These are phyloP conservation scores for Contarinia nasturtii DNA, from an alignment of 1,140 invertebrate genomes.

Conservation along the genomic window DNA sequence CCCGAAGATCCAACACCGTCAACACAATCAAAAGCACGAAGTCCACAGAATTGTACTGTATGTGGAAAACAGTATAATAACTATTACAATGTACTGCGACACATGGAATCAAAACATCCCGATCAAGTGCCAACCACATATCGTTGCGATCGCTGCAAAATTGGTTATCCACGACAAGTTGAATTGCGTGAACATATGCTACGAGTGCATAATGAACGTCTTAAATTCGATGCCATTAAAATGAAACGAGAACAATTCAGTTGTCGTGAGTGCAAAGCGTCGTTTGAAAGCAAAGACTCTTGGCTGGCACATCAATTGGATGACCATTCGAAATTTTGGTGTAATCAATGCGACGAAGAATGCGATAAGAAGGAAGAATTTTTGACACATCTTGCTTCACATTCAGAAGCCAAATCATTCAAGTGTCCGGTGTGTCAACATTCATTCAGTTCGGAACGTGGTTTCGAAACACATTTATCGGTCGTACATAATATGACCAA, in stretches of 20 bases:
- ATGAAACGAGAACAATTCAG: slow-evolving; percentile 9
- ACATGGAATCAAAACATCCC: slow-evolving; percentile 24
- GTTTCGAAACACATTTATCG: background rate
- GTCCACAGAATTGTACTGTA: slow-evolving; percentile 22
- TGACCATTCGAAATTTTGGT: background rate
- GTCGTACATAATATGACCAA: slow-evolving; percentile 1
- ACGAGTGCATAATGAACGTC: slow-evolving; percentile 11
- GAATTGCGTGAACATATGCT: slow-evolving; percentile 22
- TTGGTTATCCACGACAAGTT: slow-evolving; percentile 19
- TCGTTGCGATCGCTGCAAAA: slow-evolving; percentile 18
- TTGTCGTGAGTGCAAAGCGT: slow-evolving; percentile 17
- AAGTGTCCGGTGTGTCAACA: slow-evolving; percentile 1
- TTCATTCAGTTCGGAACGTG: background rate
- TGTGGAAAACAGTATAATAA: slow-evolving; percentile 23
- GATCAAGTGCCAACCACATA: slow-evolving; percentile 22
- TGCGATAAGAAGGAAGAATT: background rate
- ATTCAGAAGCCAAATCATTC: background rate
- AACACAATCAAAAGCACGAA: slow-evolving; percentile 9
- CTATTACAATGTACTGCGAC: slow-evolving; percentile 22
- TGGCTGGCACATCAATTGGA: slow-evolving; percentile 9
- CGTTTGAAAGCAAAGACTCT: slow-evolving; percentile 19
- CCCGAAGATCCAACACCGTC: background rate
- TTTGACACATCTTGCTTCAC: slow-evolving; percentile 2
- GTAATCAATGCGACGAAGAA: background rate
- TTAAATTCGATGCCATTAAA: background rate